Conservation (phyloP, 1,140 invertebrate species). For the Leptopilina boulardi region DNA sequence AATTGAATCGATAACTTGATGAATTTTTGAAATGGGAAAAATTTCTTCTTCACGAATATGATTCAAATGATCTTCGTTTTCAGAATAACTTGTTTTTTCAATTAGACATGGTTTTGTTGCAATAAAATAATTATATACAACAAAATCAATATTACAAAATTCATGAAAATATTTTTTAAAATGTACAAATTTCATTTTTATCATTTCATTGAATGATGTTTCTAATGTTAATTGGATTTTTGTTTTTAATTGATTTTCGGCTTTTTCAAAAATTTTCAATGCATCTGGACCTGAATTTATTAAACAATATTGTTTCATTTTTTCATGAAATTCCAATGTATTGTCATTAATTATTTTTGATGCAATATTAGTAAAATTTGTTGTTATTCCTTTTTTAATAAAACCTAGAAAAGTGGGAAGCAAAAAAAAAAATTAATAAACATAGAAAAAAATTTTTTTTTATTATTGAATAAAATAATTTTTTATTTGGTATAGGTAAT, state of each 20-base stretch:
- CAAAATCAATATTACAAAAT: not conserved
- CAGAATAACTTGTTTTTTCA: not conserved
- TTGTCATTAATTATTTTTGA: not conserved
- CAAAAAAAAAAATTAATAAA: not conserved
- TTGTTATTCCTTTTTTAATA: not conserved
- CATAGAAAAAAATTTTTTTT: not conserved
- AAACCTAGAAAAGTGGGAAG: not conserved
- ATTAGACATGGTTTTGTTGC: not conserved
- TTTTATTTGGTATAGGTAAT: too few relatives aligned
- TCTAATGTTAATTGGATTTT: not conserved
- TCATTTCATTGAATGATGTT: not conserved
- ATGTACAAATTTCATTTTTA: not conserved
- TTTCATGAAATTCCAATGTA: not conserved
- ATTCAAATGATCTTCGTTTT: not conserved
- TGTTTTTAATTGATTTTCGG: not conserved
- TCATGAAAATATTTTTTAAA: not conserved
- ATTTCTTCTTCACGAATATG: not conserved
- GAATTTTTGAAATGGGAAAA: not conserved
- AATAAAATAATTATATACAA: not conserved
- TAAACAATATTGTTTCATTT: not conserved
- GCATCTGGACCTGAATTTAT: not conserved
- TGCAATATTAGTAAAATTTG: not conserved
- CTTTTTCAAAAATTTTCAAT: not conserved
- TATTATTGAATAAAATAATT: too few relatives aligned
- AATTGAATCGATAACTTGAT: not conserved